Conservation (phyloP, 2,113 vertebrate species). For the Mixornis gularis region DNA sequence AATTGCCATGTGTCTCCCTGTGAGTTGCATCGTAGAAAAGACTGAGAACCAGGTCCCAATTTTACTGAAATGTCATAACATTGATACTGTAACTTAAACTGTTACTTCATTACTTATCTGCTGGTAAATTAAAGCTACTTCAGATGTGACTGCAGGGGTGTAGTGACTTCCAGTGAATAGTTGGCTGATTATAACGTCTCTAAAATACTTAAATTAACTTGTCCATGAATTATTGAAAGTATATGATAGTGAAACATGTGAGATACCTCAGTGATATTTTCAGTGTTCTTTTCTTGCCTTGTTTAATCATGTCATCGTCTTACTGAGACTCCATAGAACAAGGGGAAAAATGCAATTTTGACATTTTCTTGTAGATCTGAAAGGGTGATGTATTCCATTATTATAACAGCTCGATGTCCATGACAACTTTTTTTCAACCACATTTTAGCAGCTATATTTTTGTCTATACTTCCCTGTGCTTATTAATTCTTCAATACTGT, state of each 20-base stretch:
- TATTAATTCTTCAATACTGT: not conserved
- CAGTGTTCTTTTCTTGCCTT: not conserved
- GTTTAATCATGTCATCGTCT: not conserved
- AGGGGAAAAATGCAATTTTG: not conserved
- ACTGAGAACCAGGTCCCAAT: not conserved
- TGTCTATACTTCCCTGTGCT: not conserved
- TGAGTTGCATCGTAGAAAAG: not conserved
- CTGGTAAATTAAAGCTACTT: slow-evolving; percentile 9
- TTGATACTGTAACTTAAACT: not conserved
- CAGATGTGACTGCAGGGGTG: not conserved
- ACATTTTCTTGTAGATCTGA: not conserved
- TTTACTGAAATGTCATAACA: not conserved
- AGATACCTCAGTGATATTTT: not conserved
- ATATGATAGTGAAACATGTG: not conserved
- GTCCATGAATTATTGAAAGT: slow-evolving; percentile 3
- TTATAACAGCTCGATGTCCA: not conserved
- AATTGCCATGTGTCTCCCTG: not conserved
- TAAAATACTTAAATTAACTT: not conserved
- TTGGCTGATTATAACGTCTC: not conserved
- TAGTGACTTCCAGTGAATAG: not conserved
- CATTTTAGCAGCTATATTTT: not conserved
- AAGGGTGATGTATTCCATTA: not conserved
- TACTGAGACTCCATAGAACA: not conserved
- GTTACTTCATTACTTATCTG: not conserved
- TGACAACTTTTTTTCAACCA: not conserved